Percentiles rank a stretch among this genome's conserved stretches.
These are phyloP conservation scores for Neoscelio sp. DNA, from an alignment of 2,888 invertebrate genomes.

Conservation along the genomic window DNA sequence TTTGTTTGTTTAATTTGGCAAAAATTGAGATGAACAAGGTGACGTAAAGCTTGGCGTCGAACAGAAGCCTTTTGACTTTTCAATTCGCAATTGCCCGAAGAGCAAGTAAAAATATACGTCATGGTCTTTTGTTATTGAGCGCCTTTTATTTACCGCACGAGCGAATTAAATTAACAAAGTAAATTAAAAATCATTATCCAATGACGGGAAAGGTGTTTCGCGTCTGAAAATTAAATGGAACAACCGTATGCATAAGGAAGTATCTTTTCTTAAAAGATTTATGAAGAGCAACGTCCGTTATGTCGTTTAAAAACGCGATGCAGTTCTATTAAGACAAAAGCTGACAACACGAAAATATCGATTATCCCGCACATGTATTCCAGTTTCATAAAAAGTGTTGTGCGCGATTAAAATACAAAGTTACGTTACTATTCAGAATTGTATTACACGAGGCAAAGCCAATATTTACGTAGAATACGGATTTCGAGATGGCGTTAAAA, in stretches of 20 bases:
- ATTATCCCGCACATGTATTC: constrained; percentile 53
- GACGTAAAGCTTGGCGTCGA: constrained; percentile 35
- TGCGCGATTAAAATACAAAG: constrained; percentile 43
- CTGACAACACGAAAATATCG: constrained; percentile 56
- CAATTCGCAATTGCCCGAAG: constrained; percentile 6
- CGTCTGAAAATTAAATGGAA: constrained; percentile 10
- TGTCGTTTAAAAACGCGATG: constrained; percentile 17
- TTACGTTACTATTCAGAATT: constrained; percentile 46
- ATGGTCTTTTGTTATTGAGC: constrained; percentile 17
- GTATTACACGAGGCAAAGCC: constrained; percentile 15
- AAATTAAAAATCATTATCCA: no score
- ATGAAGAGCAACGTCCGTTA: constrained; percentile 27
- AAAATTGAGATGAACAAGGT: constrained; percentile 7
- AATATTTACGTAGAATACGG: constrained; percentile 7
- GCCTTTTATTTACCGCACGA: constrained; percentile 6
- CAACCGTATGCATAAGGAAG: background rate
- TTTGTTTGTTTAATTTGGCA: constrained; percentile 44
- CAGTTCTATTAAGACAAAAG: constrained; percentile 32
- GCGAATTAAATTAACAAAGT: no score
- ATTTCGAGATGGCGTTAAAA: background rate
- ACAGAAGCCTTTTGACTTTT: constrained; percentile 20
- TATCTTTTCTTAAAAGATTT: constrained; percentile 21
- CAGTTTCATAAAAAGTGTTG: constrained; percentile 44
- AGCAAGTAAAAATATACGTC: constrained; percentile 39
- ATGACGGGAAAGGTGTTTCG: constrained; percentile 7